phyloP scores from a whole-genome alignment of 1,140 invertebrate species.

The Drosophila insularis region DNA sequence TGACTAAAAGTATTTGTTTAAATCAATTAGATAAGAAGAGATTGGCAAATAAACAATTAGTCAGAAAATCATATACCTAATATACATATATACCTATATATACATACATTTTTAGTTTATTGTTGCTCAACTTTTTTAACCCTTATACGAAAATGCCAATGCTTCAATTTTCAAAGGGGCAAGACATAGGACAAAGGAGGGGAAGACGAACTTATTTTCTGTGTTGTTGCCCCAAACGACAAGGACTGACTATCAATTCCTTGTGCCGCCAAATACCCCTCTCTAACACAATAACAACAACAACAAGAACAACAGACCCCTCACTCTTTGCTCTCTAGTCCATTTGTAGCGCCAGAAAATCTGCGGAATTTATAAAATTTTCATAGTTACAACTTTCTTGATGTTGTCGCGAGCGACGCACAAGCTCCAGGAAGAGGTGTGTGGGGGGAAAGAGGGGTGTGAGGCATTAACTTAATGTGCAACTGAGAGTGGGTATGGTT shows the following conservation, averaged over 20 bases:
- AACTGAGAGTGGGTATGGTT: background rate
- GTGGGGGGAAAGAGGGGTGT: background rate
- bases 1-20: too few relatives aligned
- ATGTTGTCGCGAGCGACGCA: slow-evolving; percentile 32
- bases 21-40: too few relatives aligned
- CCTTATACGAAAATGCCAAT: slow-evolving; percentile 45
- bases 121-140: background rate
- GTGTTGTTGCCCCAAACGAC: slow-evolving; percentile 41
- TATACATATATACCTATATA: too few relatives aligned
- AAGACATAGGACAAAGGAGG: background rate
- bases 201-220: background rate
- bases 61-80: too few relatives aligned
- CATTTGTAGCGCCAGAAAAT: slow-evolving; percentile 75
- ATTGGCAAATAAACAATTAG: too few relatives aligned
- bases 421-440: background rate
- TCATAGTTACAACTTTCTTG: slow-evolving; percentile 81
- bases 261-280: slow-evolving; percentile 13
- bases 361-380: slow-evolving; percentile 81
- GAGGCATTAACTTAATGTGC: slow-evolving; percentile 62
- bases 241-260: slow-evolving; percentile 16
- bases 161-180: slow-evolving; percentile 47
- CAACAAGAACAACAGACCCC: background rate
- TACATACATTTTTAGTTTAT: background rate
- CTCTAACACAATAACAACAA: slow-evolving; percentile 11
- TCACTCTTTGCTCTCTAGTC: slow-evolving; percentile 8